Conservation (phyloP, 2,888 invertebrate species). For the Cheilosia impressa region DNA sequence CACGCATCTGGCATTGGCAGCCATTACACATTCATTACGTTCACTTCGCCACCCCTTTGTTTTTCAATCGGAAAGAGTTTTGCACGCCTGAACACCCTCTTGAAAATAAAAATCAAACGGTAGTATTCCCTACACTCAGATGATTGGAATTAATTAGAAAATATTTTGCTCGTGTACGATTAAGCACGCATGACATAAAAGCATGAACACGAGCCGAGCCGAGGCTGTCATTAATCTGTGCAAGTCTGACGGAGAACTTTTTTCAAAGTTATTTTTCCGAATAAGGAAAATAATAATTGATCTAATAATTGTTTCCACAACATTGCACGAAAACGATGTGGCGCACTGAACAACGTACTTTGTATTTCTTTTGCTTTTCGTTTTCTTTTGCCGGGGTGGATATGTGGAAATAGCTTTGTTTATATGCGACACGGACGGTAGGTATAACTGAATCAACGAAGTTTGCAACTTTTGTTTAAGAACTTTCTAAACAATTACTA, state of each 20-base stretch:
- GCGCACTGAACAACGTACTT: constrained; percentile 18
- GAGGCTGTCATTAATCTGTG: constrained; percentile 44
- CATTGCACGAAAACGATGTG: constrained; percentile 25
- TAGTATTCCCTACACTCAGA: constrained; percentile 16
- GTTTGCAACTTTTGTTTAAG: constrained; percentile 27
- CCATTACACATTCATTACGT: constrained; percentile 43
- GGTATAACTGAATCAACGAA: constrained; percentile 45
- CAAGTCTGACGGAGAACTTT: constrained; percentile 57
- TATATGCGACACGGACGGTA: constrained; percentile 26
- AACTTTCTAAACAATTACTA: constrained; percentile 38
- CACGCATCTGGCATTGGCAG: constrained; percentile 52
- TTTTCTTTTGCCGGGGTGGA: neutral
- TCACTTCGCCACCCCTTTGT: neutral
- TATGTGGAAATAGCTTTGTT: constrained; percentile 48
- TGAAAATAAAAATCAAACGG: constrained; percentile 41
- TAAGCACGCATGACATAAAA: constrained; percentile 43
- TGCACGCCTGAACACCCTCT: constrained; percentile 23
- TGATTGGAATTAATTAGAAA: constrained; percentile 71
- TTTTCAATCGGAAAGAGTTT: constrained; percentile 22
- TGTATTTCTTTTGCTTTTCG: constrained; percentile 7
- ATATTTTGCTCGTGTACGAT: constrained; percentile 29
- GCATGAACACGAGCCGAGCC: constrained; percentile 55
- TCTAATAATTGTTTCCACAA: constrained; percentile 64
- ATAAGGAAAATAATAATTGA: constrained; percentile 65
- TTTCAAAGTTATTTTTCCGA: constrained; percentile 35